Percentiles rank a stretch among this genome's conserved stretches.
These are phyloP conservation scores for Microctonus hyperodae DNA, from an alignment of 2,888 invertebrate genomes.

Conservation along the genomic window DNA sequence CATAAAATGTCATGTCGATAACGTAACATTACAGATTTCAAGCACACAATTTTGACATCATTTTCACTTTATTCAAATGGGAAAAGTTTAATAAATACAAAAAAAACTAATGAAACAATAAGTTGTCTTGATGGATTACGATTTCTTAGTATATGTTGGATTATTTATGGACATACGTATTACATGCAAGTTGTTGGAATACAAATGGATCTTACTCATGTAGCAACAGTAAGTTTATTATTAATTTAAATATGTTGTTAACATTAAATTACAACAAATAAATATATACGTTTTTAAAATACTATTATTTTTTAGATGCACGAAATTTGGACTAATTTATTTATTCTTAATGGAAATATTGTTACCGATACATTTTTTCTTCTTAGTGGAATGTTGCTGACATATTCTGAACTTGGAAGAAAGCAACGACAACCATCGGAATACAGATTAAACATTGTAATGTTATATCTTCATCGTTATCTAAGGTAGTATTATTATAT, in stretches of 20 bases:
- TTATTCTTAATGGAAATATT: constrained; percentile 57
- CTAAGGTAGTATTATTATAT: constrained; percentile 73
- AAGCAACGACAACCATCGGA: constrained; percentile 39
- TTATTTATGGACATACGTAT: constrained; percentile 57
- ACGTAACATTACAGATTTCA: constrained; percentile 33
- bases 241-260: background rate
- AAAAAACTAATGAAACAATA: constrained; percentile 46
- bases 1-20: constrained; percentile 12
- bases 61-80: constrained; percentile 62
- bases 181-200: constrained; percentile 47
- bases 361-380: constrained; percentile 59
- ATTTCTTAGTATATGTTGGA: constrained; percentile 59
- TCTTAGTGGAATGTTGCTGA: constrained; percentile 54
- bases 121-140: constrained; percentile 62
- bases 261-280: background rate
- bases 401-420: constrained; percentile 47
- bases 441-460: constrained; percentile 65
- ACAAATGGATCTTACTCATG: constrained; percentile 44
- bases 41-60: constrained; percentile 41
- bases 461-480: constrained; percentile 73
- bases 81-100: constrained; percentile 49
- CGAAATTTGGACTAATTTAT: constrained; percentile 48
- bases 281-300: background rate
- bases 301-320: constrained; percentile 46
- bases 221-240: constrained; percentile 43